Conservation (phyloP, 1,140 invertebrate genomes). For the Tetramorium parvispinum region DNA sequence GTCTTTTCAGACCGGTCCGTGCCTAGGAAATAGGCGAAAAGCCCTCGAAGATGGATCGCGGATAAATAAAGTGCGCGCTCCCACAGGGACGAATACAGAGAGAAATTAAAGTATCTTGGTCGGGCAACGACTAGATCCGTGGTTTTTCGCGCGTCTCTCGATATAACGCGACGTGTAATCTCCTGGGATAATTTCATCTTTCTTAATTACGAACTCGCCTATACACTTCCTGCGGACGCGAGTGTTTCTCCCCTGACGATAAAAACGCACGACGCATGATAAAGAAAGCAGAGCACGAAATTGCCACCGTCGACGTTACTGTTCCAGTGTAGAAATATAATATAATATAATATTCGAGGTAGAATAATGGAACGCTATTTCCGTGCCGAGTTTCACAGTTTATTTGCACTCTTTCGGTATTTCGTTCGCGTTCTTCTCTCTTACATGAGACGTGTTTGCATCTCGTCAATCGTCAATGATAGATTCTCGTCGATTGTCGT, state of each 20-base stretch:
- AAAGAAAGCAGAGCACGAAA: conserved; percentile 5
- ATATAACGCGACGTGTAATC: neutral
- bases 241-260: neutral
- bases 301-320: neutral
- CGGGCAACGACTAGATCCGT: neutral
- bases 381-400: conserved; percentile 12
- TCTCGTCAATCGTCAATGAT: neutral
- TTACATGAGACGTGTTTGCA: too few species aligned
- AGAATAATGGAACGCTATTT: conserved; percentile 22
- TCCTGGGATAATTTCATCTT: neutral
- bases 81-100: neutral
- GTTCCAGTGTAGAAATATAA: conserved; percentile 8
- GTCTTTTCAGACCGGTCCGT: neutral
- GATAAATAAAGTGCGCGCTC: neutral
- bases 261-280: neutral
- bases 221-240: neutral
- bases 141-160: too few species aligned
- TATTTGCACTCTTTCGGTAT: conserved; percentile 11
- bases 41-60: neutral
- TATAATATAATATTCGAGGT: conserved; percentile 24
- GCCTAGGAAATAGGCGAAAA: neutral
- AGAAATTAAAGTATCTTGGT: neutral
- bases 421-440: neutral
- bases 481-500: neutral
- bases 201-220: neutral